Evolutionary conservation across 2,113 vertebrate species (phyloP), one percentile per base, ranked within the genome.

Genomic region (Callospermophilus lateralis): DNA sequence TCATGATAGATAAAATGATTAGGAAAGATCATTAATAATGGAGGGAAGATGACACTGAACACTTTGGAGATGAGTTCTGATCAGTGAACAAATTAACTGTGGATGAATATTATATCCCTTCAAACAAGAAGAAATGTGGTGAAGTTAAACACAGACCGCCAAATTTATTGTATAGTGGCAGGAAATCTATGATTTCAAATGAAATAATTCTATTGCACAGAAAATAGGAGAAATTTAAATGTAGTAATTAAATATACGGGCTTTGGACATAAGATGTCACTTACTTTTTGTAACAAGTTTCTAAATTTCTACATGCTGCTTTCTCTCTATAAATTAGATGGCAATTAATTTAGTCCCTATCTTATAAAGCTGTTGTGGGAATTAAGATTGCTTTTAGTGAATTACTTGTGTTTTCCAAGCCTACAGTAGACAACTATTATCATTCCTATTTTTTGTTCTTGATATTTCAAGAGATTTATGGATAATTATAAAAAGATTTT

Each of bases 191-290:
- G 20, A 3, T 76, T 72, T 63, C 3, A 86, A 78, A 65, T 76
- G 4, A 3, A 51, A 9, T 6, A 0, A 0, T 68, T 51, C 28
- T 70, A 30, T 8, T 39, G 3, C 34, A 30, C 15, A 92, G 11
- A 19, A 67, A 80, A 92, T 3, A 67, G 6, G 4, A 68, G 1
- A 45, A 9, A 92, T 72, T 65, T 48, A 84, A 51, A 3, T 55
- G 3, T 65, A 48, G 0, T 73, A 20, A 30, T 77, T 76, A 70
- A 45, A 84, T 63, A 76, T 13, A 13, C 3, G 48, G 30, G 1
- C 34, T 89, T 39, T 45, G 17, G 8, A 37, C 17, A 74, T 6
- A 85, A 19, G 48, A 68, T 42, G 39, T 0, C 84, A 42, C 65
- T 16, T 26, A n/a, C 6, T 37, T 37, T 80, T 17, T 68, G 4